Conservation (phyloP, 2,888 invertebrate genomes). For the Drosophila pseudotalamancana region DNA sequence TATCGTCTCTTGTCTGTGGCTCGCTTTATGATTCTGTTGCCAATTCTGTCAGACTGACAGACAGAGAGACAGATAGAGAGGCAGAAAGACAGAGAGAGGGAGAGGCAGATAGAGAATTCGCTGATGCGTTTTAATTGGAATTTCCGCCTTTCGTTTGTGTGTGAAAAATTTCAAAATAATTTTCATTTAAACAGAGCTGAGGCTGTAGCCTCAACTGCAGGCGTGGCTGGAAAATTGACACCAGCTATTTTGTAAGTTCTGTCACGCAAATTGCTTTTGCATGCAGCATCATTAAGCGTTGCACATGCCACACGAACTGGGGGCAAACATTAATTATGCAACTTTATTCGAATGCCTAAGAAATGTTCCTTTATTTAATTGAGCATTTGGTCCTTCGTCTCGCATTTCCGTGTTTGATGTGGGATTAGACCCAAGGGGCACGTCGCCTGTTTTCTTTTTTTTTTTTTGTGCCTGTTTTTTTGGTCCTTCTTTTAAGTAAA, state of each 20-base stretch:
- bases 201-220: neutral
- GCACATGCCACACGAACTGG: neutral
- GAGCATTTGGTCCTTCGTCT: slow-evolving; percentile 43
- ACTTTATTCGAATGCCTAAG: slow-evolving; percentile 23
- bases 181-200: slow-evolving; percentile 28
- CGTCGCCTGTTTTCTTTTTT: slow-evolving; percentile 46
- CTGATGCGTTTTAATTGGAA: slow-evolving; percentile 80
- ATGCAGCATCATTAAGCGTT: neutral
- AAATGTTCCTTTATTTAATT: slow-evolving; percentile 63
- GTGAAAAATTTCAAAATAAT: slow-evolving; percentile 76
- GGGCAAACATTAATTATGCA: slow-evolving; percentile 60
- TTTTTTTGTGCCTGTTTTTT: slow-evolving; percentile 2
- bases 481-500: slow-evolving; percentile 68
- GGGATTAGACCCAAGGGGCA: slow-evolving; percentile 55
- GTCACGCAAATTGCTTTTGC: slow-evolving; percentile 43
- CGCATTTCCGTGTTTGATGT: slow-evolving; percentile 59
- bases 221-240: slow-evolving; percentile 22
- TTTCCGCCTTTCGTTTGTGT: slow-evolving; percentile 68
- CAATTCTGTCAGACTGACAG: slow-evolving; percentile 27
- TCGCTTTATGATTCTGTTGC: slow-evolving; percentile 38
- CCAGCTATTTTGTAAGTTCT: slow-evolving; percentile 43
- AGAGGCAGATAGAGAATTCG: slow-evolving; percentile 20
- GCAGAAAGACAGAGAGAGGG: neutral
- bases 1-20: slow-evolving; percentile 29
- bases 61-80: neutral